Conservation (phyloP, 35 echinoderm and acorn worm genomes). For the Ophioderma brevispina region DNA sequence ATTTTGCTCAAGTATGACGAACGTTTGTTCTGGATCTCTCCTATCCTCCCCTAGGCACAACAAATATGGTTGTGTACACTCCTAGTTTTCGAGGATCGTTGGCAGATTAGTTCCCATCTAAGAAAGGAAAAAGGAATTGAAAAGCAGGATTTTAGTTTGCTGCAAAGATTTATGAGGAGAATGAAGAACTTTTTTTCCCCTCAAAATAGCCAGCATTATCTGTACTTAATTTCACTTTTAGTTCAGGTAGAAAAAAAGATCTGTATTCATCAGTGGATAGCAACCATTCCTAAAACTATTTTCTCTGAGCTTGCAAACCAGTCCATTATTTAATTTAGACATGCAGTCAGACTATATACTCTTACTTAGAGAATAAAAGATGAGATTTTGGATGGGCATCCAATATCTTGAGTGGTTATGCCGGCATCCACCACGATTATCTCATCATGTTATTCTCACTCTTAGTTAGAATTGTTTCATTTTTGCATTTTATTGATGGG, state of each 20-base stretch:
- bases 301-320: background rate
- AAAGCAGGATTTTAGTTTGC: slow-evolving; percentile 5
- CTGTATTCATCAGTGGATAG: background rate
- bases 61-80: slow-evolving; percentile 16
- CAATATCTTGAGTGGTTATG: background rate
- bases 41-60: slow-evolving; percentile 13
- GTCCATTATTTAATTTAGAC: background rate
- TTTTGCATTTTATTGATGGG: background rate
- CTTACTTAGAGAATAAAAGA: background rate
- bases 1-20: slow-evolving; percentile 12
- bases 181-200: slow-evolving; percentile 1
- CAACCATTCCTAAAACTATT: background rate
- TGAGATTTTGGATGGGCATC: background rate
- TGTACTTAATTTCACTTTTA: slow-evolving; percentile 26
- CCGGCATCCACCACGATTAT: background rate
- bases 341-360: background rate
- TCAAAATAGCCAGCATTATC: slow-evolving; percentile 3
- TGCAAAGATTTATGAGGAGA: slow-evolving; percentile 17
- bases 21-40: background rate
- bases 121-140: slow-evolving; percentile 21
- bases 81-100: slow-evolving; percentile 14
- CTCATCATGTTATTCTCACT: background rate
- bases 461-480: background rate
- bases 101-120: slow-evolving; percentile 14
- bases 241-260: background rate